phyloP scores from a whole-genome alignment of 2,113 vertebrate species.

The Eurypyga helias region DNA sequence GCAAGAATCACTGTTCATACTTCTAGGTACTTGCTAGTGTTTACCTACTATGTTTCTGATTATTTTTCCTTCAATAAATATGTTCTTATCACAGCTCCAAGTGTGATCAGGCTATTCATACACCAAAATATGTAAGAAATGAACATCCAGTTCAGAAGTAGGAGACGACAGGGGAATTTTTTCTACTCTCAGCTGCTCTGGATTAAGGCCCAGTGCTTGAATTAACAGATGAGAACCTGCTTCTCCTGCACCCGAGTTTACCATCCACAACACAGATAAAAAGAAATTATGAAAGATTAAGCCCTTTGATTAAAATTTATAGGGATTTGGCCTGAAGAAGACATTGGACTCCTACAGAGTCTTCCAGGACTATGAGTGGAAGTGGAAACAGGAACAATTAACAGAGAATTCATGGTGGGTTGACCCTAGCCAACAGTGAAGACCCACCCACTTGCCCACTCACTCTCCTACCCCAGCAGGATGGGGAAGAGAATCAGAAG shows the following conservation, averaged over 20 bases:
- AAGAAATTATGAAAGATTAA: background rate
- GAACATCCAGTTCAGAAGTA: background rate
- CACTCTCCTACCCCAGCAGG: background rate
- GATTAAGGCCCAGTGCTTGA: background rate
- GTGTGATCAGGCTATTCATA: background rate
- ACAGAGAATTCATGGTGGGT: background rate
- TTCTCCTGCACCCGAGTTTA: background rate
- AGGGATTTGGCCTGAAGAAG: background rate
- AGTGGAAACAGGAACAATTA: background rate
- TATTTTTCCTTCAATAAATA: background rate
- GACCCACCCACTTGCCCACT: fast-evolving
- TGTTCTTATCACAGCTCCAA: background rate
- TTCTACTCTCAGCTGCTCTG: background rate
- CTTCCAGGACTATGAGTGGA: background rate
- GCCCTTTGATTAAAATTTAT: background rate
- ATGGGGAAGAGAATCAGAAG: background rate
- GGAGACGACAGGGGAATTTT: background rate
- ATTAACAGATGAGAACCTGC: constrained; percentile 2
- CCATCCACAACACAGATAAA: background rate
- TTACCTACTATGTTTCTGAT: background rate
- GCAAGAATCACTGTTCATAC: background rate
- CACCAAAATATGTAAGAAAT: constrained; percentile 13
- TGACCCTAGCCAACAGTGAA: background rate
- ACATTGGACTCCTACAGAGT: background rate
- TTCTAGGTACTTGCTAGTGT: background rate